Evolutionary conservation across 2,113 vertebrate species (phyloP), one percentile per base, ranked within the genome.

Genomic region (Chrysochloris asiatica): DNA sequence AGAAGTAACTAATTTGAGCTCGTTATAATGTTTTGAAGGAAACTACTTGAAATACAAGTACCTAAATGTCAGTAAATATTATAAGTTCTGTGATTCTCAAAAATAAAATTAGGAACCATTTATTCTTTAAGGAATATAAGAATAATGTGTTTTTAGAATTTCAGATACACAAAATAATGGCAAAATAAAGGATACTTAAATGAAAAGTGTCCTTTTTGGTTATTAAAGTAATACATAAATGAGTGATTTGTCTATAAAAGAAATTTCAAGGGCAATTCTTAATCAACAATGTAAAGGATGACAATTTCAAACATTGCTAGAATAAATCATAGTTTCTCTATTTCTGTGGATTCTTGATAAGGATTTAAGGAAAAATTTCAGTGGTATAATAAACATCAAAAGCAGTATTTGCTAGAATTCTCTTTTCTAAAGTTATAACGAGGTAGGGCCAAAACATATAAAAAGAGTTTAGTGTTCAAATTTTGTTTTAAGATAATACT

Each of bases 31-130:
- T 87, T 85, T 90, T 75, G 41, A 83, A 94, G 78, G 4, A 67
- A 89, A 86, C 26, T 48, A 85, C n/a, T 85, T 93, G 45, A 93
- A 84, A 47, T 80, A 33, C 28, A 48, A 90, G 41, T 86, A 45
- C 85, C 69, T 91, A 82, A 89, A 83, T 91, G 50, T 79, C 45
- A 83, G 65, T 72, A 76, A 91, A 93, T 91, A 92, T 56, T 87
- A 88, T 59, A 7, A 65, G 16, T 16, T 56, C 9, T 33, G 30
- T 83, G 43, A 36, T 83, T 82, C 36, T 75, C 30, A 69, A 63
- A 41, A 78, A n/a, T 69, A 77, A 48, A 83, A 81, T 41, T 72
- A 43, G 13, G 21, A 86, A 65, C 1, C 9, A 47, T 52, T 83
- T 86, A 80, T 69, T 52, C 6, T 91, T 69, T 87, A 86, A 94